Percentiles rank a stretch among this genome's conserved stretches.
phyloP scores from a whole-genome alignment of 2,113 vertebrate genomes.

The Phalacrocorax pelagicus region DNA sequence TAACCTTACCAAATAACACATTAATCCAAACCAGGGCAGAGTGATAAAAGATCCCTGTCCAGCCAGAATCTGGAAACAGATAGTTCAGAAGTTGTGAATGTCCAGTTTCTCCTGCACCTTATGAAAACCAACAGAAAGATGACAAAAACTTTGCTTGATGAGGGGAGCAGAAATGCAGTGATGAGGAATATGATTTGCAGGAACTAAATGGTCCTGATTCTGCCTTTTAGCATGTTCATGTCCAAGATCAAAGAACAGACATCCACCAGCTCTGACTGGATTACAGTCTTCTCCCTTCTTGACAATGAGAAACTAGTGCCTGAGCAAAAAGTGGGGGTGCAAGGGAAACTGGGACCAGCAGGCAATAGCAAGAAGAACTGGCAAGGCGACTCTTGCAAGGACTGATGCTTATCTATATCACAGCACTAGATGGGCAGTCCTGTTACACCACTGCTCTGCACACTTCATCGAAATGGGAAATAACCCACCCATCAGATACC shows the following conservation, averaged over 20 bases:
- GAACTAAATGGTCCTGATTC: not conserved
- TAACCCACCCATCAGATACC: not conserved
- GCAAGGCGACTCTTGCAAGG: not conserved
- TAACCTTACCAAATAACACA: not conserved
- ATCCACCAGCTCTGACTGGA: not conserved
- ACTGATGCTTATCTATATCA: not conserved
- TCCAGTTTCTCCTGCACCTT: not conserved
- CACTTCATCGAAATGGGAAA: not conserved
- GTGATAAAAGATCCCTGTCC: not conserved
- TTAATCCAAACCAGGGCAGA: not conserved
- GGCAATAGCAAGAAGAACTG: slow-evolving; percentile 36
- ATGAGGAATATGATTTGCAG: not conserved
- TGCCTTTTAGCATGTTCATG: not conserved
- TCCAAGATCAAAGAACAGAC: not conserved
- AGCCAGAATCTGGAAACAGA: not conserved
- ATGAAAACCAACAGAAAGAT: not conserved
- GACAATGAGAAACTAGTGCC: not conserved
- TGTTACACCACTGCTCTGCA: not conserved
- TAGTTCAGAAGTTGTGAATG: not conserved
- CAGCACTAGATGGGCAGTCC: not conserved
- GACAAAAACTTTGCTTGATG: not conserved
- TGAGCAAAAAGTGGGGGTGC: not conserved
- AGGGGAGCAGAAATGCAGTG: not conserved
- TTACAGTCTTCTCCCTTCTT: not conserved
- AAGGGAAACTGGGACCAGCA: not conserved